phyloP scores from a whole-genome alignment of 2,888 invertebrate species.

The Punctoribates punctum region DNA sequence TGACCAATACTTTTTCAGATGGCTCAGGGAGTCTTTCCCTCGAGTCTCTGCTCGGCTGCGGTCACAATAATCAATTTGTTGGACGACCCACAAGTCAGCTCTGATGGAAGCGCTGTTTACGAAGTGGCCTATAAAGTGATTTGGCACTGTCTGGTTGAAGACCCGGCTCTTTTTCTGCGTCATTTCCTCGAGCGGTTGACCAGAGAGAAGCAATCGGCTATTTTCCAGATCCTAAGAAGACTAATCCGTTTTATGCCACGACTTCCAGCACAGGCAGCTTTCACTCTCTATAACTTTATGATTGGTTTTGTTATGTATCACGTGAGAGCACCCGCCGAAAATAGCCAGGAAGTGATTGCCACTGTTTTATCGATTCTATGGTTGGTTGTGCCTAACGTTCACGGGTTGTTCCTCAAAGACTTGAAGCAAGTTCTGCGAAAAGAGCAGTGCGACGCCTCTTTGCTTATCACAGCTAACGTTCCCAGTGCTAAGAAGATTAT shows the following conservation, averaged over 20 bases:
- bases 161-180: constrained; percentile 88
- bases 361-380: constrained; percentile 91
- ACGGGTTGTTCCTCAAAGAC: constrained; percentile 99
- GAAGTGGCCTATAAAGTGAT: constrained; percentile 96
- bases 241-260: constrained; percentile 66
- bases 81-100: constrained; percentile 92
- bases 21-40: constrained; percentile 93
- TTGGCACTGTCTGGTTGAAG: constrained; percentile 97
- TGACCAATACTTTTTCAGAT: constrained; percentile 52
- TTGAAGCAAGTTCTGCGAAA: constrained; percentile 96
- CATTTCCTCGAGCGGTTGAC: constrained; percentile 94
- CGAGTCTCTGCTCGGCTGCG: constrained; percentile 90
- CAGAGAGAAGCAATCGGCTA: constrained; percentile 83
- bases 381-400: constrained; percentile 98
- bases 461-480: constrained; percentile 95
- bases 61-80: constrained; percentile 88
- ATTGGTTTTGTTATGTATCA: constrained; percentile 99
- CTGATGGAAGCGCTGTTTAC: constrained; percentile 91
- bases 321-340: constrained; percentile 90
- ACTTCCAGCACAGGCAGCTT: constrained; percentile 78
- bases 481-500: constrained; percentile 99
- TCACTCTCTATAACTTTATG: constrained; percentile 95
- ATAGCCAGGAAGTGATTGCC: constrained; percentile 88
- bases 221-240: constrained; percentile 86
- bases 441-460: constrained; percentile 96